A percentile compares a stretch with the other conserved stretches of the same genome.
Conservation (phyloP, 2,797 vertebrate genomes). For the Champsocephalus esox region DNA sequence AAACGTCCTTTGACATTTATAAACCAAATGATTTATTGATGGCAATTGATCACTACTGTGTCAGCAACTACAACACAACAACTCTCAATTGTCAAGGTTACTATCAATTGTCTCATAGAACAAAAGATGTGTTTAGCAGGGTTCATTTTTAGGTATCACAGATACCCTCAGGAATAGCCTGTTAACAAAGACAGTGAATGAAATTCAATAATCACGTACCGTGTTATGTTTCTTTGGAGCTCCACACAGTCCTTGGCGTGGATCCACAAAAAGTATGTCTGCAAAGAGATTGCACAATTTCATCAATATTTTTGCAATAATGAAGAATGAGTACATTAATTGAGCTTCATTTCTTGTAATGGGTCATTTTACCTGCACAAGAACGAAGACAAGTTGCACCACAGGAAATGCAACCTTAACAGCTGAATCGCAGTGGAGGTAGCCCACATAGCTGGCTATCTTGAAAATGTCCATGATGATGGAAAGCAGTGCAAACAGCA, state of each 20-base stretch:
- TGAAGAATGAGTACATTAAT: not conserved
- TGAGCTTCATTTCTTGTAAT: not conserved
- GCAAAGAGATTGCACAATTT: conserved; percentile 42
- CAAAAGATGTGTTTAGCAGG: not conserved
- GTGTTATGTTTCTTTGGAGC: conserved; percentile 88
- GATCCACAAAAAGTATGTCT: conserved; percentile 95
- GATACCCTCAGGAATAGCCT: not conserved
- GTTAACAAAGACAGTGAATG: not conserved
- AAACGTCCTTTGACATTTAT: no score
- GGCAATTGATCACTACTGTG: not conserved
- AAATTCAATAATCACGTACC: conserved; percentile 78
- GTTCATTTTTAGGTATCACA: not conserved
- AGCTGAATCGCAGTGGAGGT: conserved; percentile 90
- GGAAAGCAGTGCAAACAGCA: conserved; percentile 92
- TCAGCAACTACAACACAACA: not conserved
- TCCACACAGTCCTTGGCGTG: conserved; percentile 95
- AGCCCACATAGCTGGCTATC: conserved; percentile 91
- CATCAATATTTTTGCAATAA: conserved; percentile 9
- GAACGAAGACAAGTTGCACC: conserved; percentile 89
- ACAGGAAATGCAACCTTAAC: conserved; percentile 92
- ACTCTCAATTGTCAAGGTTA: not conserved
- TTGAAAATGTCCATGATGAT: conserved; percentile 96
- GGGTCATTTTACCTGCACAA: conserved; percentile 87
- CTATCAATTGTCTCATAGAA: not conserved
- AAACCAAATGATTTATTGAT: not conserved